Percentiles rank a stretch among this genome's conserved stretches.
Conservation (phyloP, 1,140 invertebrate genomes). For the Ruditapes philippinarum region DNA sequence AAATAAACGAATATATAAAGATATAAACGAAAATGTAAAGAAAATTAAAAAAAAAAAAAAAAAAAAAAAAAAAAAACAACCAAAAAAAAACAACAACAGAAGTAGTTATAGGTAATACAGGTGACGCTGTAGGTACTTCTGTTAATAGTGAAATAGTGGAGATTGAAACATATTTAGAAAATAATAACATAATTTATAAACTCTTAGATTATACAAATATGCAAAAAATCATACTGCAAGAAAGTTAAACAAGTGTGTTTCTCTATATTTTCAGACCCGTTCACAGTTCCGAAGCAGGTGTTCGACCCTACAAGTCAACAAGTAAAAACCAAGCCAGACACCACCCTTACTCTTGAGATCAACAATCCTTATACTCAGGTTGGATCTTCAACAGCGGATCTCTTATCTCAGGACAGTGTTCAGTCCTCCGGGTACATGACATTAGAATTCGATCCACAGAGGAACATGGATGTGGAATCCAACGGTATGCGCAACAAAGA, state of each 20-base stretch:
- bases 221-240: too few relatives aligned
- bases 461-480: not conserved
- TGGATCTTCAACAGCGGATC: conserved; percentile 4
- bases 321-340: not conserved
- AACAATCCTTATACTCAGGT: not conserved
- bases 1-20: too few relatives aligned
- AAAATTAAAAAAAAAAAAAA: too few relatives aligned
- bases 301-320: not conserved
- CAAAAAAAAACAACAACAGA: too few relatives aligned
- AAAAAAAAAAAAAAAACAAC: too few relatives aligned
- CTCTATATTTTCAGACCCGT: not conserved
- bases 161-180: too few relatives aligned
- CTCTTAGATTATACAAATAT: too few relatives aligned
- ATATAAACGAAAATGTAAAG: too few relatives aligned
- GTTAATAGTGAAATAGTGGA: too few relatives aligned
- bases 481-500: not conserved
- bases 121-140: too few relatives aligned
- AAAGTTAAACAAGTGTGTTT: not conserved
- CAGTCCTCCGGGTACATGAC: not conserved
- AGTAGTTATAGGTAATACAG: too few relatives aligned
- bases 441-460: not conserved
- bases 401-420: not conserved
- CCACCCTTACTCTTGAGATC: not conserved
- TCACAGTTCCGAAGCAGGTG: not conserved
- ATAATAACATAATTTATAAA: too few relatives aligned